Evolutionary conservation across 2,113 vertebrate genomes (phyloP), one percentile per base, ranked within the genome.

Genomic region (Chionomys nivalis): DNA sequence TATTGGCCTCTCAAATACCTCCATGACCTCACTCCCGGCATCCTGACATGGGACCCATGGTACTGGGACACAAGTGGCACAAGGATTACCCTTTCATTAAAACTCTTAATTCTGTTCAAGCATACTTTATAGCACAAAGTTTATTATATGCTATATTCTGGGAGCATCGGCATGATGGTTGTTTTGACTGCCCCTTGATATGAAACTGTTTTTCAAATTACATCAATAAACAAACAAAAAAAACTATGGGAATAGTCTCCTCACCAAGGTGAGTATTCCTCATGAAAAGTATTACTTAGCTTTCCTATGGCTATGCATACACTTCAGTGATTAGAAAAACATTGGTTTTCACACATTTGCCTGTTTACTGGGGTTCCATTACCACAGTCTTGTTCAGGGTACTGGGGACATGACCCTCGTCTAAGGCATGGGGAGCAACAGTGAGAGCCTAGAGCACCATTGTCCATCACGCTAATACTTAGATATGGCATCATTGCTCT

Each of bases 201-300:
- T 36, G 33, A 96, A 87, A 44, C 26, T 82, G 10, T 83, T 78
- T 75, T 90, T 83, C 47, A 95, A 83, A 85, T 79, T 39, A 83
- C 39, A 75, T 77, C 61, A 86, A 14, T 13, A 58, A 76, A 61
- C 87, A 89, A n/a, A 81, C 42, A n/a, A n/a, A n/a, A n/a, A n/a
- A n/a, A n/a, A n/a, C 66, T 68, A 42, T 6, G 42, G 79, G 85
- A 90, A 79, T 14, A 47, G 31, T 7, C 47, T 28, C 55, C 17
- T 95, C 65, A 76, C 6, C 21, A 39, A 2, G 23, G 33, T 13
- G 3, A 89, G 13, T 11, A 88, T 78, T 39, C 63, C 63, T 83
- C 79, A 58, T 89, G 61, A 91, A 63, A 26, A 10, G 1, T 33
- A n/a, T 47, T 28, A n/a, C 31, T 83, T 49, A 42, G 61, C 28